Conservation (phyloP, 2,888 invertebrate species). For the Homarus gammarus region DNA sequence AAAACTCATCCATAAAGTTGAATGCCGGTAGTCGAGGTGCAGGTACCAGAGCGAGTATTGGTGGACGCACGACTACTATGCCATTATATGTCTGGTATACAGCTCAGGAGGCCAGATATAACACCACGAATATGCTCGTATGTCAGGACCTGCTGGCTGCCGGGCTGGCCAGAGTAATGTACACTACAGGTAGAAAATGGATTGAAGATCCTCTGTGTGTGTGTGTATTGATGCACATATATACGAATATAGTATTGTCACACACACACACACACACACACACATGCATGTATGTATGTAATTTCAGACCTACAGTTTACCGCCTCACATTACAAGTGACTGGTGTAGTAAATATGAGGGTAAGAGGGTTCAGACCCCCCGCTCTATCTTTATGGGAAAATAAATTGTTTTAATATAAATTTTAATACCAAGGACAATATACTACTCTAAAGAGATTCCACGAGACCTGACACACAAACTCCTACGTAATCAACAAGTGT, state of each 20-base stretch:
- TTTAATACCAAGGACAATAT: no score
- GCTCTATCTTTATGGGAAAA: no score
- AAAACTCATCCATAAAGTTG: not conserved
- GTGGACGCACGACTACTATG: not conserved
- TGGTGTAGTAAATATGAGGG: no score
- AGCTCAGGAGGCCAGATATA: not conserved
- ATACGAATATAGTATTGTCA: not conserved
- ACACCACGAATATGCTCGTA: not conserved
- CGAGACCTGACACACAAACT: no score
- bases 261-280: slow-evolving; percentile 38
- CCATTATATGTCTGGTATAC: not conserved
- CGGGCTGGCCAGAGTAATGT: not conserved
- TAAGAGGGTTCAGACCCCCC: no score
- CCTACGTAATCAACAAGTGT: no score
- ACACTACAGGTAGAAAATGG: not conserved
- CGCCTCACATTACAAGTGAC: no score
- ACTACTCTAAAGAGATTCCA: no score
- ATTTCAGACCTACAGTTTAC: not conserved
- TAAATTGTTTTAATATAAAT: no score
- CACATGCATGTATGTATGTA: slow-evolving; percentile 8
- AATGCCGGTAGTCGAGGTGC: not conserved
- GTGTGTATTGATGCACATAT: not conserved
- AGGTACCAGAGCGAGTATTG: not conserved
- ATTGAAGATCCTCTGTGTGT: not conserved
- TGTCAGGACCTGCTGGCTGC: not conserved